Conservation (phyloP, 2,797 vertebrate species). For the Helostoma temminkii region DNA sequence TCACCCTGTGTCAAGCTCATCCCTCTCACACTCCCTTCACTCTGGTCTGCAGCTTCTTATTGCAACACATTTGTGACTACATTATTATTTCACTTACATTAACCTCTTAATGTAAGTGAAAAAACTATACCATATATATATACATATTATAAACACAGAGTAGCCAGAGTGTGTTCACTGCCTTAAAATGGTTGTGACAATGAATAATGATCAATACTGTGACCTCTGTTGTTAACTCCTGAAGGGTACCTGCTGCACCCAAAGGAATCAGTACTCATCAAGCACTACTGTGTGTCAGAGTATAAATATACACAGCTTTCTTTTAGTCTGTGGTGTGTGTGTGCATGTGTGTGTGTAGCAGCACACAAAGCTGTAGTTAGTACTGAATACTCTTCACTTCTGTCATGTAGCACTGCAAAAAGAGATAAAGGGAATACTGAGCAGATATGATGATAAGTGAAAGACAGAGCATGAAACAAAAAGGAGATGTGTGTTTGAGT, state of each 20-base stretch:
- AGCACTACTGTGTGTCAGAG: background rate
- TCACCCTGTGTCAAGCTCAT: no score
- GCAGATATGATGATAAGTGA: background rate
- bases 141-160: background rate
- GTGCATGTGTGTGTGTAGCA: conserved; percentile 15
- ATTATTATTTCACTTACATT: background rate
- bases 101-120: background rate
- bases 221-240: conserved; percentile 58
- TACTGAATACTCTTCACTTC: conserved; percentile 17
- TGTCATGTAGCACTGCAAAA: conserved; percentile 27
- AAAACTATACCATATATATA: no score
- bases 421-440: conserved; percentile 17
- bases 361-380: background rate
- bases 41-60: no score
- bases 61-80: no score
- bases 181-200: conserved; percentile 21
- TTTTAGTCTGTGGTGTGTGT: background rate
- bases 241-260: conserved; percentile 44
- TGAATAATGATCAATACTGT: conserved; percentile 62
- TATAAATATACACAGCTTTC: background rate
- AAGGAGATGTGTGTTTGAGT: conserved; percentile 13
- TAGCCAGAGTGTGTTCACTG: conserved; percentile 2
- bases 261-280: conserved; percentile 13
- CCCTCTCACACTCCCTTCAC: conserved; percentile 4
- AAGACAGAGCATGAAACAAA: conserved; percentile 16